phyloP scores from a whole-genome alignment of 2,113 vertebrate genomes.

The Greenwoodochromis staneri region DNA sequence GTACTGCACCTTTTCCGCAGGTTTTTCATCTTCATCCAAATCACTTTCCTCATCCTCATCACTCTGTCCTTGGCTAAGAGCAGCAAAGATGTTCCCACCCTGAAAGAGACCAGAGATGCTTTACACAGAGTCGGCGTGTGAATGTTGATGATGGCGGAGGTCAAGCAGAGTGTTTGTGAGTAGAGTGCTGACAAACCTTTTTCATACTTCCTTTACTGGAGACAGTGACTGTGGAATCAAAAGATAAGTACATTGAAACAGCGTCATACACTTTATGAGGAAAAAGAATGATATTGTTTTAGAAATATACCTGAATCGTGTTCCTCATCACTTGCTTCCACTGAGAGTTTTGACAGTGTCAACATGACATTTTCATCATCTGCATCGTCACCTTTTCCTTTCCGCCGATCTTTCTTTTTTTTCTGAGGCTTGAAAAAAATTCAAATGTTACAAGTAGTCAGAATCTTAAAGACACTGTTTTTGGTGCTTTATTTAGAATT shows the following conservation, averaged over 20 bases:
- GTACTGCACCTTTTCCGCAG: slow-evolving; percentile 34
- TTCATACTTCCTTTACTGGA: slow-evolving; percentile 60
- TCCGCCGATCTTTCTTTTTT: slow-evolving; percentile 79
- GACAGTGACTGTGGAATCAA: slow-evolving; percentile 23
- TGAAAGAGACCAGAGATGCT: slow-evolving; percentile 23
- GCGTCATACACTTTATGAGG: background rate
- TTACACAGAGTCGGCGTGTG: background rate
- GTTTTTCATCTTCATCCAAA: slow-evolving; percentile 36
- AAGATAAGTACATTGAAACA: background rate
- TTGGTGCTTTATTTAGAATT: background rate
- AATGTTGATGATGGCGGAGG: background rate
- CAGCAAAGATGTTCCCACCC: slow-evolving; percentile 84
- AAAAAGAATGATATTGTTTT: background rate
- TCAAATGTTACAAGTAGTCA: background rate
- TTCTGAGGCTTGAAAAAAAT: slow-evolving; percentile 64
- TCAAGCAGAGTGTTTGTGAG: background rate
- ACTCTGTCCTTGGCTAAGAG: slow-evolving; percentile 78
- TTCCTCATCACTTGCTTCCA: slow-evolving; percentile 79
- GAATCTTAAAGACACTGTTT: background rate
- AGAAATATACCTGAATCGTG: slow-evolving; percentile 47
- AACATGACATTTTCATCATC: slow-evolving; percentile 73
- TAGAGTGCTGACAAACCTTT: slow-evolving; percentile 46
- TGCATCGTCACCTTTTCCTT: slow-evolving; percentile 73
- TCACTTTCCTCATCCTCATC: slow-evolving; percentile 72
- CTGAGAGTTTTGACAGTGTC: slow-evolving; percentile 79